phyloP scores from a whole-genome alignment of 2,113 vertebrate genomes.

The Lethenteron camtschaticum region DNA sequence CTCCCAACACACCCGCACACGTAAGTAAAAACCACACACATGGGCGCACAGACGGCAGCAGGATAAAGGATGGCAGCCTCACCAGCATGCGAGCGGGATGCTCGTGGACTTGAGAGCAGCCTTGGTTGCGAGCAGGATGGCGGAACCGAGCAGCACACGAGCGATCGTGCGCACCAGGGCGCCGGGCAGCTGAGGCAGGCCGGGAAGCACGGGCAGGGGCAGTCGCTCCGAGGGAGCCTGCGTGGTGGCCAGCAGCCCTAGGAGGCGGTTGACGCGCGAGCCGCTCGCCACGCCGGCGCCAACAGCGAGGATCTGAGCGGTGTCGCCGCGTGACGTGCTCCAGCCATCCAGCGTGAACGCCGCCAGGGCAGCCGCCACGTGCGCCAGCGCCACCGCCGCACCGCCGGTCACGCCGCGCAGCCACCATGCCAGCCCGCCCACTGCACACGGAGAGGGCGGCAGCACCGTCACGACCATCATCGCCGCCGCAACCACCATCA shows the following conservation, averaged over 20 bases:
- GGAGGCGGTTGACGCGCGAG: slow-evolving; percentile 33
- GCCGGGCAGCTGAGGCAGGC: no score
- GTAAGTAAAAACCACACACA: no score
- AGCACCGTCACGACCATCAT: background rate
- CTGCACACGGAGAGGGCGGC: background rate
- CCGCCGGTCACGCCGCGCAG: background rate
- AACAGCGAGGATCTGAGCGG: slow-evolving; percentile 67
- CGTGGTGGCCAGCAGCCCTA: slow-evolving; percentile 30
- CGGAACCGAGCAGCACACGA: slow-evolving; percentile 27
- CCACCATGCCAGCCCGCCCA: background rate
- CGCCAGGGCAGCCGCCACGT: slow-evolving; percentile 43
- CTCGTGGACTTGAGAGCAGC: slow-evolving; percentile 54
- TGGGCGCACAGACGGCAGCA: no score
- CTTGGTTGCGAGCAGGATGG: slow-evolving; percentile 35
- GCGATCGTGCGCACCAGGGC: no score
- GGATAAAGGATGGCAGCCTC: background rate
- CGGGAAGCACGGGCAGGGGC: slow-evolving; percentile 22
- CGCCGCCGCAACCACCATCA: background rate
- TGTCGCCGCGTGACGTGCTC: slow-evolving; percentile 87
- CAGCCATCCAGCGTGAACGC: slow-evolving; percentile 86
- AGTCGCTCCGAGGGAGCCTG: slow-evolving; percentile 26
- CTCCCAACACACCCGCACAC: no score
- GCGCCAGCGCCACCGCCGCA: background rate
- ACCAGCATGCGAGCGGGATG: slow-evolving; percentile 44
- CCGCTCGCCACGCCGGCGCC: slow-evolving; percentile 69